These are phyloP conservation scores for Frankliniella intonsa DNA, from an alignment of 2,888 invertebrate species.

Conservation along the genomic window DNA sequence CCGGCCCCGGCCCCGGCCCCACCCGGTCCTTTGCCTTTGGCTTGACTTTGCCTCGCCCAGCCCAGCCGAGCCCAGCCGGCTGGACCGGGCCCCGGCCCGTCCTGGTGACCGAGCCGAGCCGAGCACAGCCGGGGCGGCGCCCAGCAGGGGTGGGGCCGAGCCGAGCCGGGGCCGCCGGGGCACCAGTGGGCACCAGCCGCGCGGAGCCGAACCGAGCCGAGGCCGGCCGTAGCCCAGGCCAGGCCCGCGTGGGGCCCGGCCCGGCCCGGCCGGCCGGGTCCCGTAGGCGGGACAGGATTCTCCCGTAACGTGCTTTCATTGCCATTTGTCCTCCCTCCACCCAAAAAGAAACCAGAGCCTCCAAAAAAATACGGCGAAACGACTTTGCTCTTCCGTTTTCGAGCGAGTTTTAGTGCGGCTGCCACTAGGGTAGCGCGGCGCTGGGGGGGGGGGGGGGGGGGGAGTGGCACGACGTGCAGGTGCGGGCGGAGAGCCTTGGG, in stretches of 20 bases:
- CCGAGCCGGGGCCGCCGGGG: background rate
- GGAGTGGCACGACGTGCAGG: no score
- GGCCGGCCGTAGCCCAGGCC: background rate
- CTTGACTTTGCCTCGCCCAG: background rate
- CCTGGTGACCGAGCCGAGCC: background rate
- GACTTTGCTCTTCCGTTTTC: no score
- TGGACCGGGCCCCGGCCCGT: background rate
- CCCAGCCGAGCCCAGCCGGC: background rate
- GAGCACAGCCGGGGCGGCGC: background rate
- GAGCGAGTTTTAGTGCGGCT: no score
- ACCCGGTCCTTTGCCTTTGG: background rate
- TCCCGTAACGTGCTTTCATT: background rate
- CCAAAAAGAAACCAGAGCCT: no score
- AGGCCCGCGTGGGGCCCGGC: background rate
- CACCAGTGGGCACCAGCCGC: background rate
- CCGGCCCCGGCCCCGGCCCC: no score
- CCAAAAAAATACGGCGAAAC: no score
- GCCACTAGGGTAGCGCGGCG: no score
- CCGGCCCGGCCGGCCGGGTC: background rate
- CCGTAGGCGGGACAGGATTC: constrained; percentile 10
- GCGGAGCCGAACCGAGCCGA: background rate
- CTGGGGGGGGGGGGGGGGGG: no score
- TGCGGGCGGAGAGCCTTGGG: no score
- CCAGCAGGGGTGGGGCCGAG: background rate
- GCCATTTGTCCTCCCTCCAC: background rate